Evolutionary conservation across 1,140 invertebrate genomes (phyloP), one percentile per base, ranked within the genome.

Genomic region (Atta texana): DNA sequence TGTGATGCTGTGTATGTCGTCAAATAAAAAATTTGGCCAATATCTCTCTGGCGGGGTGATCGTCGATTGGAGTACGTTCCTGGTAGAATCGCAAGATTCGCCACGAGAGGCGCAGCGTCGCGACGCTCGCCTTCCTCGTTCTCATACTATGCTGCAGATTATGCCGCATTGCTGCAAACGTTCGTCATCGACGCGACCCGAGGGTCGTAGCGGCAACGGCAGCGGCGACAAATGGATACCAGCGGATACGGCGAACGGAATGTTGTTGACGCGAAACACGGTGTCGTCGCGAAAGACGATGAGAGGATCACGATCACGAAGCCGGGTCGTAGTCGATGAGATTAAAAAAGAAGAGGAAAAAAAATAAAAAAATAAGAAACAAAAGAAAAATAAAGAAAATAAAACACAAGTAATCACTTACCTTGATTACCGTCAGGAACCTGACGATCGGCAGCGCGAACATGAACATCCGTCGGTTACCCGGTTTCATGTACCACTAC

Each of bases 401-500:
- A 18, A 10, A 69, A 51, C 18, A 10, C 8, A 7, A 66, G 24
- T 51, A 24, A 24, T 18, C 18, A 63, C 44, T 75, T 24, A 90
- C 88, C 75, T 34, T 53, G 61, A 78, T 55, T 21, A 5, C 80
- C 24, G 53, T 74, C 21, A 63, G 18, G 49, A n/a, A 55, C 10
- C 21, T 53, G 75, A 69, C 14, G 55, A 57, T 8, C 64, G 34
- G 4, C 71, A 81, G 44, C 55, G 12, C 34, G 71, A 91, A 80
- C 85, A 91, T 95, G 90, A 93, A 94, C 78, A 82, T 95, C 24
- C 92, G 94, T 59, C 88, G 95, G 44, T 61, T 95, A 59, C 94
- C 94, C 31, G 93, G 95, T 76, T 94, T 95, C 85, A 80, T 95
- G 53, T 94, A 94, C 82, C 92, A 93, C 84, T 92, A 94, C 87